These are phyloP conservation scores for Hemithea aestivaria DNA, from an alignment of 2,888 invertebrate species.

Conservation along the genomic window DNA sequence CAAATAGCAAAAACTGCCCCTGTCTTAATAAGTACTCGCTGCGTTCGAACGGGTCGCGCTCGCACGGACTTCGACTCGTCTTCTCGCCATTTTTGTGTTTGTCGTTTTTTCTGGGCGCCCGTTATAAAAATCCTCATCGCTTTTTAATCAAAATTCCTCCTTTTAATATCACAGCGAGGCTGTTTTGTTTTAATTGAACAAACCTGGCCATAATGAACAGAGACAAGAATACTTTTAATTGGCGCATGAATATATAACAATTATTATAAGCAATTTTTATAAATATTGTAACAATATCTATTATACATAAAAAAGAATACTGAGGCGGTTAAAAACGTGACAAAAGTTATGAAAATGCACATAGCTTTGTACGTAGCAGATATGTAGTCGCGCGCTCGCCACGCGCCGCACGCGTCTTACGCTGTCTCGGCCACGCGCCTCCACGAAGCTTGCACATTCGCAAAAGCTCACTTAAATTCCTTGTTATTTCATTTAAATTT, in stretches of 20 bases:
- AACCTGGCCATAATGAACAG: constrained; percentile 16
- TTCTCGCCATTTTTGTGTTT: constrained; percentile 64
- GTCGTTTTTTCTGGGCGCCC: constrained; percentile 59
- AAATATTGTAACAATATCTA: too few relatives aligned
- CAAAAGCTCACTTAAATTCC: constrained; percentile 7
- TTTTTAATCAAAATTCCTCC: constrained; percentile 73
- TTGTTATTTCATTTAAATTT: background rate
- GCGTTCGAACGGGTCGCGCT: constrained; percentile 63
- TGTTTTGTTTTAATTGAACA: constrained; percentile 56
- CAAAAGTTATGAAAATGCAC: too few relatives aligned
- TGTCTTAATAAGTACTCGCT: constrained; percentile 73
- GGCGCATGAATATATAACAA: too few relatives aligned
- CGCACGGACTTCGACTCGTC: constrained; percentile 43
- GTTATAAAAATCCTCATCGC: constrained; percentile 68
- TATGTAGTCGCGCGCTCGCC: constrained; percentile 36
- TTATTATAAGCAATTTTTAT: too few relatives aligned
- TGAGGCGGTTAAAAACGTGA: too few relatives aligned
- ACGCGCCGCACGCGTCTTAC: constrained; percentile 36
- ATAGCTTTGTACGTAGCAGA: too few relatives aligned
- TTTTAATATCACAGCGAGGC: constrained; percentile 60
- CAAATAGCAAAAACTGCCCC: constrained; percentile 77
- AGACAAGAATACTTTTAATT: too few relatives aligned
- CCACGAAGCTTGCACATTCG: constrained; percentile 9
- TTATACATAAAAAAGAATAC: too few relatives aligned
- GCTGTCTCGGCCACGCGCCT: constrained; percentile 33